Evolutionary conservation across 2,113 vertebrate species (phyloP).

Genomic region (Serinus canaria): DNA sequence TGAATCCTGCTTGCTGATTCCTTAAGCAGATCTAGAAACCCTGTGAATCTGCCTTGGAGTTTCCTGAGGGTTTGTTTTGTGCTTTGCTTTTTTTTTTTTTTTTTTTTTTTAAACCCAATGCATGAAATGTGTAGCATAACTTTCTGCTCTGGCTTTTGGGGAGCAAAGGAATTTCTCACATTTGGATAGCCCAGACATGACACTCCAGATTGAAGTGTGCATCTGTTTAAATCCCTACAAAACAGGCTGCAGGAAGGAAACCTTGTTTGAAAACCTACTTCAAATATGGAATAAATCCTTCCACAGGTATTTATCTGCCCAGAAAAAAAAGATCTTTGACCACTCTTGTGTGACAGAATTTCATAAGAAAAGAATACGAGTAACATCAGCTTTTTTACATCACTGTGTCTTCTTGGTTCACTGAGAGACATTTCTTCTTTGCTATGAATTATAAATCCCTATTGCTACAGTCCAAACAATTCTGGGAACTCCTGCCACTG

Average conservation of each 20-base stretch:
- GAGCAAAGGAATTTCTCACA: not conserved
- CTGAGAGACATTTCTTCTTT: not conserved
- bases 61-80: not conserved
- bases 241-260: not conserved
- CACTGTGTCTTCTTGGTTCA: not conserved
- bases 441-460: conserved; percentile 33
- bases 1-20: conserved; percentile 7
- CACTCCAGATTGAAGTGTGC: not conserved
- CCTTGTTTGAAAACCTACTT: not conserved
- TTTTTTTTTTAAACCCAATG: not conserved
- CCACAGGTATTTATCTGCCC: not conserved
- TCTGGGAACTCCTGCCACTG: conserved; percentile 29
- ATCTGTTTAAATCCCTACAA: not conserved
- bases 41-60: not conserved
- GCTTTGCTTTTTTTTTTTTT: not conserved
- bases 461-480: conserved; percentile 3
- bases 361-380: not conserved
- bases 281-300: not conserved
- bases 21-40: conserved; percentile 14
- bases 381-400: not conserved
- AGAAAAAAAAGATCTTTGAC: not conserved
- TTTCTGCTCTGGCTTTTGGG: not conserved
- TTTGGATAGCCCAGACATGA: not conserved
- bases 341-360: not conserved
- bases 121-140: not conserved